Base-by-base conservation (phyloP, 1,140 invertebrate genomes). In the Drosophila subpulchrella region DNA sequence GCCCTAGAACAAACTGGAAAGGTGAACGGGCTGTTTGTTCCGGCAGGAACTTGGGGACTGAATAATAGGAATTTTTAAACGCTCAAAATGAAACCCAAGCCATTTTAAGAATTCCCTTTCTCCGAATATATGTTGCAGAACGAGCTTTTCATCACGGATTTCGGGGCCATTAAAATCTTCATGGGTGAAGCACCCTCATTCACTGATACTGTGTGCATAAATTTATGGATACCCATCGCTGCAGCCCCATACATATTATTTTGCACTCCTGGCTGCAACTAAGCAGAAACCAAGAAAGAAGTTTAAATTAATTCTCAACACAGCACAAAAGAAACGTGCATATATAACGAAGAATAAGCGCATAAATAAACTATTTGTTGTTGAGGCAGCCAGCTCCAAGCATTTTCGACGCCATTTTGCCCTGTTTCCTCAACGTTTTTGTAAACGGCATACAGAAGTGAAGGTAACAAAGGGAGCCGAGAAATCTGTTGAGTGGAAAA, bases 401-500 rank as follows among this genome's bases (percentile, higher is more conserved):
- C 71, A 50, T 20, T 42, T 38, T 42, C 46, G 36, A 62, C 73
- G 39, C 70, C 75, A 36, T 36, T 73, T 54, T 20, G n/a, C 24
- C 32, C 17, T 8, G 32, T 51, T 50, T 32, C 36, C 56, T 34
- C 47, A 44, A 54, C 65, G 32, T 51, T 48, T 75, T 65, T 58
- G 60, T 55, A 39, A 62, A 73, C 34, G 38, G 73, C 70, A 58
- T 57, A 38, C 24, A 51, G 44, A 51, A 55, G 44, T 46, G 24
- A 44, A 50, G 39, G 36, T 11, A 51, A 59, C 53, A 57, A 55
- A 30, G 53, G 32, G 15, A 51, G 62, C 46, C 46, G 24, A 47
- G 42, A 84, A 85, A 75, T 78, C 82, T 82, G 78, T 75, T 81
- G 75, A 86, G 82, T 86, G 82, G 82, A 86, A 86, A 86, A 86